phyloP scores from a whole-genome alignment of 2,113 vertebrate genomes.

The Chaenocephalus aceratus region DNA sequence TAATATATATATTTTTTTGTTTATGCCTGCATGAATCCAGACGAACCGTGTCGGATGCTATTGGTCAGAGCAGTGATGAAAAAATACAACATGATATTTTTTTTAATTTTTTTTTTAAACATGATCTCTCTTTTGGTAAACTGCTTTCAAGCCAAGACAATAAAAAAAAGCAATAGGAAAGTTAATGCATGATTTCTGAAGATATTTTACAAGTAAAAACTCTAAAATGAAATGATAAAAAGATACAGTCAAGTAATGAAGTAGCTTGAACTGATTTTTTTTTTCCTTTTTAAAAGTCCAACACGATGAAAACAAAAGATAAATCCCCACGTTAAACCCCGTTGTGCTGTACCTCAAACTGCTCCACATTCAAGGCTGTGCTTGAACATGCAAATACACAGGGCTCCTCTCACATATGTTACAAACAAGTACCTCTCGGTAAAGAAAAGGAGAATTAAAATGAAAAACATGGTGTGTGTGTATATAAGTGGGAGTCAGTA shows the following conservation, averaged over 20 bases:
- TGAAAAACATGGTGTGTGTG: constrained; percentile 1
- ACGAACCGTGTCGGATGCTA: constrained; percentile 60
- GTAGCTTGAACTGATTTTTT: constrained; percentile 58
- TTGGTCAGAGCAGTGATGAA: constrained; percentile 71
- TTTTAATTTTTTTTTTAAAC: constrained; percentile 34
- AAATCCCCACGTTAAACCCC: constrained; percentile 42
- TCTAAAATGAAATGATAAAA: constrained; percentile 74
- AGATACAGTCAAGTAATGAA: constrained; percentile 75
- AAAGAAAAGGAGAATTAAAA: constrained; percentile 57
- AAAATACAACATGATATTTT: constrained; percentile 74
- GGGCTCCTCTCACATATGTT: constrained; percentile 38
- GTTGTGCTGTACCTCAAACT: constrained; percentile 73
- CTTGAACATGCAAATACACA: constrained; percentile 19
- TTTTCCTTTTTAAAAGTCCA: constrained; percentile 51
- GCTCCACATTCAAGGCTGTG: constrained; percentile 58
- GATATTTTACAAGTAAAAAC: constrained; percentile 81
- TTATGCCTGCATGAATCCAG: constrained; percentile 75
- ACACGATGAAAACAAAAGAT: constrained; percentile 10
- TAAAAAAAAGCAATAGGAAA: constrained; percentile 63
- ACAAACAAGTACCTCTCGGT: constrained; percentile 74
- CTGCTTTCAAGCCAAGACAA: constrained; percentile 72
- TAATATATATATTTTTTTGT: constrained; percentile 81
- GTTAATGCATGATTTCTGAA: constrained; percentile 65
- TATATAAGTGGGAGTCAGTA: constrained; percentile 57
- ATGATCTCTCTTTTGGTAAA: constrained; percentile 78